These are phyloP conservation scores for Cephonodes hylas DNA, from an alignment of 2,888 invertebrate species.

Conservation along the genomic window DNA sequence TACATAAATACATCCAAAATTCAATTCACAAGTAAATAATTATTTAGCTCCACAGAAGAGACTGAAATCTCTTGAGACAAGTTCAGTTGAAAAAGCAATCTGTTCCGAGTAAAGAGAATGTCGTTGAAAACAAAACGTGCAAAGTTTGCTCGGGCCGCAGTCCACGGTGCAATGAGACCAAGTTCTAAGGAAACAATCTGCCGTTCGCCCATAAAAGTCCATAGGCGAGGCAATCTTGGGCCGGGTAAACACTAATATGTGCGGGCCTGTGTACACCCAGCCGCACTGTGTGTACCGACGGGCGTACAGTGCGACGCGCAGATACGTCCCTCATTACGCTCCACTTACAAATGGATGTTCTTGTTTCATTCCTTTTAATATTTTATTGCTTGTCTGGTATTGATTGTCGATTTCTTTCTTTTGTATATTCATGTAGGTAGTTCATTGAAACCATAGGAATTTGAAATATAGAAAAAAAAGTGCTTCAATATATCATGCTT, in stretches of 20 bases:
- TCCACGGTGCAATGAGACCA: neutral
- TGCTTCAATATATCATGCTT: too few species aligned
- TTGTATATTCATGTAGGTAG: too few species aligned
- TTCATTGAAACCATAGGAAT: too few species aligned
- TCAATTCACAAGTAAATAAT: too few species aligned
- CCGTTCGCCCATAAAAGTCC: neutral
- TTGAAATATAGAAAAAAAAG: too few species aligned
- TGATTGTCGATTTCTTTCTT: too few species aligned
- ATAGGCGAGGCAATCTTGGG: conserved; percentile 26
- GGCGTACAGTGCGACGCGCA: conserved; percentile 16
- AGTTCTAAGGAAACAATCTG: conserved; percentile 3
- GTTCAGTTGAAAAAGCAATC: neutral
- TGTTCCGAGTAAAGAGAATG: neutral
- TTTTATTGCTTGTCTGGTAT: too few species aligned
- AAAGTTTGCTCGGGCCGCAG: neutral
- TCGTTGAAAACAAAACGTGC: neutral
- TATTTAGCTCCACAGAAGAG: neutral
- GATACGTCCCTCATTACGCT: conserved; percentile 1
- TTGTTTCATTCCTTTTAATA: too few species aligned
- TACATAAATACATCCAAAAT: too few species aligned
- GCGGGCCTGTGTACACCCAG: conserved; percentile 17
- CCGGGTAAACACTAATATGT: conserved; percentile 36
- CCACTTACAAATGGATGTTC: neutral
- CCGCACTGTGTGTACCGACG: conserved; percentile 14
- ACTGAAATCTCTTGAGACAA: neutral